These are phyloP conservation scores for Linnaemya vulpina DNA, from an alignment of 2,888 invertebrate genomes.

Conservation along the genomic window DNA sequence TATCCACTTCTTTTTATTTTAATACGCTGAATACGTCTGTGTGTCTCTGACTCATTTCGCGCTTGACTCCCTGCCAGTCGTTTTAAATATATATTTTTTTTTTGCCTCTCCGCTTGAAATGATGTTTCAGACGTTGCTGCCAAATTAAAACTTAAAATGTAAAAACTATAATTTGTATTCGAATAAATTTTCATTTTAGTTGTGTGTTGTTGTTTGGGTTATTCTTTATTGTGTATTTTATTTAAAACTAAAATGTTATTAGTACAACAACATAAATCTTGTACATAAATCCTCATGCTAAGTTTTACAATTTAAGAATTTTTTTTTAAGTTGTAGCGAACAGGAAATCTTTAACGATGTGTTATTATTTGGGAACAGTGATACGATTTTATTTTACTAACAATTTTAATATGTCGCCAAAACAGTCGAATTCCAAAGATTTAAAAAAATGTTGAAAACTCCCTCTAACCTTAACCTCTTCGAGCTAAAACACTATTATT, in stretches of 20 bases:
- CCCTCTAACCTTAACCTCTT: no score
- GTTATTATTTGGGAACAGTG: neutral
- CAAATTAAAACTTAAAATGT: no score
- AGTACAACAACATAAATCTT: slow-evolving; percentile 19
- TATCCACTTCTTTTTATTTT: neutral
- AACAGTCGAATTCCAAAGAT: no score
- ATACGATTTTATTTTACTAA: no score
- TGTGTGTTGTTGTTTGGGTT: neutral
- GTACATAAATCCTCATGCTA: slow-evolving; percentile 6
- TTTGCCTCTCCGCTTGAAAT: slow-evolving; percentile 28
- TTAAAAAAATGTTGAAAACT: no score
- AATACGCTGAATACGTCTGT: neutral
- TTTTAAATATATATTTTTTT: slow-evolving; percentile 7
- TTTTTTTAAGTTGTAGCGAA: neutral
- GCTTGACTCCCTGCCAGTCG: neutral
- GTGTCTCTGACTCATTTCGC: slow-evolving; percentile 6
- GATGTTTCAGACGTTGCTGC: slow-evolving; percentile 21
- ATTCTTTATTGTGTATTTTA: slow-evolving; percentile 3
- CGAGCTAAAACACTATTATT: no score
- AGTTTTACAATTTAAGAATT: neutral
- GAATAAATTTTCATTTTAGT: slow-evolving; percentile 19
- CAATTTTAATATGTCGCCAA: no score
- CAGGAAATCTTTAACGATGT: neutral
- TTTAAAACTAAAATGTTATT: slow-evolving; percentile 9
- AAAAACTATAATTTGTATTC: slow-evolving; percentile 37